Conservation (phyloP, 2,888 invertebrate species). For the Cerceris rybyensis region DNA sequence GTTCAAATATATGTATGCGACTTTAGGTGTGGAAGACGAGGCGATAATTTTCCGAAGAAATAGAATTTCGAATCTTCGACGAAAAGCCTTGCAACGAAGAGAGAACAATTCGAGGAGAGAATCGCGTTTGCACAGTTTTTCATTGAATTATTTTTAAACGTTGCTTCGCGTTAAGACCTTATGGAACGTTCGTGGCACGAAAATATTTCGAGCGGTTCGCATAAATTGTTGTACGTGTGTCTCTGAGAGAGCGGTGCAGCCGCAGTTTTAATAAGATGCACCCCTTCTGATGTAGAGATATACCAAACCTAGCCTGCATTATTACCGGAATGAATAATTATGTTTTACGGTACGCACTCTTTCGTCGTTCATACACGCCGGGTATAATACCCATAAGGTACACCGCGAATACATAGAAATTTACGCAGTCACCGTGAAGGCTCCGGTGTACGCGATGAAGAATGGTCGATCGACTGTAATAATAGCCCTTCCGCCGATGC, state of each 20-base stretch:
- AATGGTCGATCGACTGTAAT: constrained; percentile 28
- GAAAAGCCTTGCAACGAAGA: too few relatives aligned
- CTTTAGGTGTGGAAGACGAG: neutral
- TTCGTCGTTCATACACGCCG: constrained; percentile 54
- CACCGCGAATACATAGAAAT: constrained; percentile 45
- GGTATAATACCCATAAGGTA: constrained; percentile 23
- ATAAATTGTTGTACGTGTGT: neutral
- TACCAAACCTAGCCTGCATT: constrained; percentile 58
- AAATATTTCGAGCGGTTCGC: constrained; percentile 11
- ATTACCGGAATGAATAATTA: constrained; percentile 75
- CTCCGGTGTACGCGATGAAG: constrained; percentile 10
- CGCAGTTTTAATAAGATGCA: constrained; percentile 76
- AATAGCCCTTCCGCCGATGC: constrained; percentile 29
- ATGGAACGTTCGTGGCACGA: neutral
- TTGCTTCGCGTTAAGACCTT: neutral
- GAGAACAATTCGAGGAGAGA: too few relatives aligned
- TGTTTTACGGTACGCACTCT: constrained; percentile 57
- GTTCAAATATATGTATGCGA: neutral
- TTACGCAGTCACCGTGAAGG: constrained; percentile 54
- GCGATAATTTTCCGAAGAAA: too few relatives aligned
- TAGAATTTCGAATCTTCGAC: too few relatives aligned
- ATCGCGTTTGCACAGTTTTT: neutral
- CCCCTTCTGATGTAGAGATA: constrained; percentile 70
- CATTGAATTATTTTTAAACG: neutral
- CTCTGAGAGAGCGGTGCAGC: constrained; percentile 11